Conservation (phyloP, 2,888 invertebrate species). For the Drosophila nigricruria region DNA sequence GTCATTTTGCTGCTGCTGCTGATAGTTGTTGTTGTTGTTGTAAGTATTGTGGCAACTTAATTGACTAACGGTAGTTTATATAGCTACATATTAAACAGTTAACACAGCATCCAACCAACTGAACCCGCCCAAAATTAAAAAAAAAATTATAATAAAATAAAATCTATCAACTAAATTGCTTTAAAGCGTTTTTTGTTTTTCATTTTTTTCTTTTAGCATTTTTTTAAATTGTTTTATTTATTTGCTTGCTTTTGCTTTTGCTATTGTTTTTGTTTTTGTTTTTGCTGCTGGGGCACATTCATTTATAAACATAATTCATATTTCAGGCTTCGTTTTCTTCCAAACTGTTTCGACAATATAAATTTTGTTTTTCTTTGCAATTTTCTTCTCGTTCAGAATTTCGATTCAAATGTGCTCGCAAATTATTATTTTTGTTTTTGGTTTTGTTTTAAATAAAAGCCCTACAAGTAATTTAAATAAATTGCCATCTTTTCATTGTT, state of each 20-base stretch:
- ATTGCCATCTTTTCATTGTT: conserved; percentile 30
- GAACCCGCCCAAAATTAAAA: conserved; percentile 17
- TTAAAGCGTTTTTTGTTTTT: conserved; percentile 20
- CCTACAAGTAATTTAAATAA: conserved; percentile 36
- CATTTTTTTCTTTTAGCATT: conserved; percentile 26
- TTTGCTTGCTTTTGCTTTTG: conserved; percentile 15
- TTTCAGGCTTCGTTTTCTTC: conserved; percentile 28
- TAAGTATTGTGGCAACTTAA: conserved; percentile 80
- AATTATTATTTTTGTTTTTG: too few relatives aligned
- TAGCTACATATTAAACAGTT: conserved; percentile 56
- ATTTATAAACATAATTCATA: not conserved
- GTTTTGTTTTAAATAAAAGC: not conserved
- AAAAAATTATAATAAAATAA: conserved; percentile 6
- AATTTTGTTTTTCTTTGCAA: conserved; percentile 23
- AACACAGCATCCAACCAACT: conserved; percentile 35
- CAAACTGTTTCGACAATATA: conserved; percentile 41
- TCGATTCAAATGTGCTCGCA: conserved; percentile 41
- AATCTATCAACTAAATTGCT: conserved; percentile 48
- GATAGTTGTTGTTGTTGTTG: conserved; percentile 32
- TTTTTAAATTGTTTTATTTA: conserved; percentile 32
- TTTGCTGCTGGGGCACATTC: conserved; percentile 12
- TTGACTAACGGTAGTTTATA: conserved; percentile 68
- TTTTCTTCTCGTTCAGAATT: conserved; percentile 34
- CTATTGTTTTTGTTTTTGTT: conserved; percentile 6
- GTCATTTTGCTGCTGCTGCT: conserved; percentile 37